Evolutionary conservation across 2,888 invertebrate species (phyloP).

Genomic region (Athalia rosae): DNA sequence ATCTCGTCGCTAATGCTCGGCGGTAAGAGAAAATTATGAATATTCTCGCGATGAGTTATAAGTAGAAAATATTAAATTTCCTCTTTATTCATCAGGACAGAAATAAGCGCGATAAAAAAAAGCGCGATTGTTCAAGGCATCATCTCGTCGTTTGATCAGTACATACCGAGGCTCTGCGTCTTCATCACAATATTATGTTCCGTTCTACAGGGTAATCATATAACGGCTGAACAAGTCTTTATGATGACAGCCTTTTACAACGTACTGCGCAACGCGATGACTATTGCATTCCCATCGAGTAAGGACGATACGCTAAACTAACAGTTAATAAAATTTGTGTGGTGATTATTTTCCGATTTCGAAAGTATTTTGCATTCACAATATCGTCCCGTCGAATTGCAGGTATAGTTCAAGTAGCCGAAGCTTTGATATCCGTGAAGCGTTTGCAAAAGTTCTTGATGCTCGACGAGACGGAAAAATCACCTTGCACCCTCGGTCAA

Average conservation of each 20-base stretch:
- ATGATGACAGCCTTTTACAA: conserved; percentile 84
- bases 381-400: conserved; percentile 69
- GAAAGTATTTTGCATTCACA: not conserved
- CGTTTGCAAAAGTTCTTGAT: conserved; percentile 72
- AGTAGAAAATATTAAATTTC: too few species aligned
- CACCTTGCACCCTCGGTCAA: conserved; percentile 73
- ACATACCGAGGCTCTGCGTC: conserved; percentile 81
- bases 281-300: conserved; percentile 79
- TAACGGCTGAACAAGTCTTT: conserved; percentile 84
- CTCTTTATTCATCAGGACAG: conserved; percentile 67
- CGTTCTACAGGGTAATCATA: conserved; percentile 77
- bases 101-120: conserved; percentile 73
- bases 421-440: conserved; percentile 78
- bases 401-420: conserved; percentile 80
- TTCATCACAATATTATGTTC: conserved; percentile 82
- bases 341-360: not conserved
- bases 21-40: conserved; percentile 64
- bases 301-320: conserved; percentile 40
- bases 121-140: conserved; percentile 77
- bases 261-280: conserved; percentile 83
- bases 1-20: conserved; percentile 76
- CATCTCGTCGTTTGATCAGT: conserved; percentile 79
- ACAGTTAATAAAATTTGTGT: not conserved
- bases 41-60: too few species aligned
- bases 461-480: conserved; percentile 64